Evolutionary conservation across 64 coral and sea anemone species (phyloP), one percentile per base, ranked within the genome.

Genomic region (Pocillopora damicornis): DNA sequence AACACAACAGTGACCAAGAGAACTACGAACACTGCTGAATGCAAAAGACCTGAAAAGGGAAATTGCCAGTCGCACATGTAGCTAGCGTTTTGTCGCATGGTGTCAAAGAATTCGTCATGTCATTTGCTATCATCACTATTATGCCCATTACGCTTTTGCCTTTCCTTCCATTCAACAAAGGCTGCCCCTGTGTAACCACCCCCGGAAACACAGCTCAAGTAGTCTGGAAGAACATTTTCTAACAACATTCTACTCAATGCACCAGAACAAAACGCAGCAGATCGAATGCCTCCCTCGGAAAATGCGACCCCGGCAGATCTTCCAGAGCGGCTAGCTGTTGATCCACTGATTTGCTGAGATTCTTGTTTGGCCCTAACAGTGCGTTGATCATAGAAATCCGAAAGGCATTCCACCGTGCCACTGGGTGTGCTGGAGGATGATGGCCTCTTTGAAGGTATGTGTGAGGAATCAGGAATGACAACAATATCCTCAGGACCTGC

Each of bases 221-320:
- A 75, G 2, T 72, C 72, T 22, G 51, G 15, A 26, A 13, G 14
- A 20, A 42, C 56, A 9, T 69, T 38, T 13, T 85, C 25, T 34
- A 63, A 25, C 26, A 87, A n/a, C 30, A 87, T 73, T 20, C 60
- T 58, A 14, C 86, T 69, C 56, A 87, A 57, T 7, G 37, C 86
- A 35, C 86, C 86, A 13, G 86, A 87, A 26, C 69, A 87, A 58
- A 85, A 73, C 45, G 81, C 81, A 62, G 81, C 81, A 17, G 81
- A 85, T 35, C 81, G 81, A 85, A 85, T 85, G 63, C 81, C 81
- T 85, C 81, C 81, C 62, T 61, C 81, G 11, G 81, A 85, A 85
- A 85, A 85, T 66, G 81, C 81, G n/a, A 85, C 3, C 13, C 81
- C 81, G 11, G 75, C 16, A 42, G 75, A 20, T 42, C 16, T 71